phyloP scores from a whole-genome alignment of 2,797 vertebrate species.

The Delichon dasypus region DNA sequence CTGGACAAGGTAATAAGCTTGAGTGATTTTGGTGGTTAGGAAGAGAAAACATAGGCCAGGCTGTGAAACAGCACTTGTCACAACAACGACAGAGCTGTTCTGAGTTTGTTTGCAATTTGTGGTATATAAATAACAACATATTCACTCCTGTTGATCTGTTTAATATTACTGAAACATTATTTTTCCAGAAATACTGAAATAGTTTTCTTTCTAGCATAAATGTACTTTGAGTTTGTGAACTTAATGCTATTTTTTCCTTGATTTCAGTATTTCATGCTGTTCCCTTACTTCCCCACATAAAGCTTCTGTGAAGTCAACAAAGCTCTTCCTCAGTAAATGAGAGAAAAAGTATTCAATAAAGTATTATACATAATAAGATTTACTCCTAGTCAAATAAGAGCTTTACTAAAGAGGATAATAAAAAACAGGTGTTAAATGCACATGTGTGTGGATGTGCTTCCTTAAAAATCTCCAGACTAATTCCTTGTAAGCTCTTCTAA shows the following conservation, averaged over 20 bases:
- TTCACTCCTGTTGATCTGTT: neutral
- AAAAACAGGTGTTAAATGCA: neutral
- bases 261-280: neutral
- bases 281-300: neutral
- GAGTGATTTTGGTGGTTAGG: neutral
- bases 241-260: neutral
- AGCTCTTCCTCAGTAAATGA: neutral
- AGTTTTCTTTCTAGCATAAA: neutral
- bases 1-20: neutral
- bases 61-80: neutral
- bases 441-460: accelerated
- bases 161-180: neutral
- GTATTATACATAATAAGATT: neutral
- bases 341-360: neutral
- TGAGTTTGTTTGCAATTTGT: neutral
- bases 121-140: neutral
- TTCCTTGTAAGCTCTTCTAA: neutral
- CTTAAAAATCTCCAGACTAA: neutral
- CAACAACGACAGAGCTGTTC: neutral
- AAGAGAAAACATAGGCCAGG: neutral
- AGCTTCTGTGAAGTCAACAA: neutral
- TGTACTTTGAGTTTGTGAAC: neutral
- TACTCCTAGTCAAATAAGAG: neutral
- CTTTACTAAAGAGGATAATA: neutral
- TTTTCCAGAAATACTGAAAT: neutral